Conservation (phyloP, 1,140 invertebrate species). For the Apis mellifera region Amel_HAv3.1 CM009939.2:4515001-4515500, state of each 20-base stretch:
- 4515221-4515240: constrained; percentile 22
- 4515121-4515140: no score
- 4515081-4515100: not conserved
- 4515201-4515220: constrained; percentile 14
- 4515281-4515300: constrained; percentile 25
- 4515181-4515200: not conserved
- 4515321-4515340: no score
- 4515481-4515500: constrained; percentile 27
- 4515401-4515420: not conserved
- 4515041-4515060: no score
- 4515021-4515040: not conserved
- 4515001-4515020: no score
- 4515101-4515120: not conserved
- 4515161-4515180: not conserved
- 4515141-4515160: not conserved
- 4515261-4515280: not conserved
- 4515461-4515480: constrained; percentile 20
- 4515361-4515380: not conserved
- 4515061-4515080: no score
- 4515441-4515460: constrained; percentile 2
- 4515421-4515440: not conserved
- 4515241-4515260: no score
- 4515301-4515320: constrained; percentile 20
- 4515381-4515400: not conserved
- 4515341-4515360: no score